These are phyloP conservation scores for Hippasteria phrygiana DNA, from an alignment of 53 echinoderm and acorn worm genomes.

Conservation along the genomic window DNA sequence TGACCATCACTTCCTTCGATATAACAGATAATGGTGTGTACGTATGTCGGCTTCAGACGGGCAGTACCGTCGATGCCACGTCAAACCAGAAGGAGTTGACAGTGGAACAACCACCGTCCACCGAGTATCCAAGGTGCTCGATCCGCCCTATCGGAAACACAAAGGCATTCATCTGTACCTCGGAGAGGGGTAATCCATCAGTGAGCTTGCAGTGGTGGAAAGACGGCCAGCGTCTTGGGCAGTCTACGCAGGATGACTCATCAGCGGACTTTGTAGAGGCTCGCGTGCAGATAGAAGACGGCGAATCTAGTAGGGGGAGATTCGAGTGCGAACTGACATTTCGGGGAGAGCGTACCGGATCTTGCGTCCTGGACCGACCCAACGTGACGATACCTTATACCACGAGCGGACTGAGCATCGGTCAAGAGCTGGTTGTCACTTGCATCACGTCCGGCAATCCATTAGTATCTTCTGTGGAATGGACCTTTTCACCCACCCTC, in stretches of 20 bases:
- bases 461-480: conserved; percentile 1
- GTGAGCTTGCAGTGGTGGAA: conserved; percentile 43
- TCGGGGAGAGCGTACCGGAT: background rate
- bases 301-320: background rate
- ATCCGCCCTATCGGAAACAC: background rate
- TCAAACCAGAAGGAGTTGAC: background rate
- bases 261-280: conserved; percentile 16
- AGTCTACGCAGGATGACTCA: conserved; percentile 9
- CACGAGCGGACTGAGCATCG: conserved; percentile 24
- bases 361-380: conserved; percentile 37
- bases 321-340: conserved; percentile 41
- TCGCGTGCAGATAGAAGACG: background rate
- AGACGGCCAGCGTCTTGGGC: conserved; percentile 22
- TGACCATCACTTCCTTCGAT: background rate
- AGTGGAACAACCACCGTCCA: conserved; percentile 32
- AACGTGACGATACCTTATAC: background rate
- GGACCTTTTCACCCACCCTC: background rate
- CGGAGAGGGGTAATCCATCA: conserved; percentile 33
- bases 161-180: conserved; percentile 8
- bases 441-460: conserved; percentile 40
- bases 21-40: conserved; percentile 11
- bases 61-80: background rate
- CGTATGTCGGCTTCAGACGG: conserved; percentile 27
- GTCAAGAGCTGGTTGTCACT: conserved; percentile 23
- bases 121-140: conserved; percentile 25